Conservation (phyloP, 2,888 invertebrate species). For the Polyommatus icarus region DNA sequence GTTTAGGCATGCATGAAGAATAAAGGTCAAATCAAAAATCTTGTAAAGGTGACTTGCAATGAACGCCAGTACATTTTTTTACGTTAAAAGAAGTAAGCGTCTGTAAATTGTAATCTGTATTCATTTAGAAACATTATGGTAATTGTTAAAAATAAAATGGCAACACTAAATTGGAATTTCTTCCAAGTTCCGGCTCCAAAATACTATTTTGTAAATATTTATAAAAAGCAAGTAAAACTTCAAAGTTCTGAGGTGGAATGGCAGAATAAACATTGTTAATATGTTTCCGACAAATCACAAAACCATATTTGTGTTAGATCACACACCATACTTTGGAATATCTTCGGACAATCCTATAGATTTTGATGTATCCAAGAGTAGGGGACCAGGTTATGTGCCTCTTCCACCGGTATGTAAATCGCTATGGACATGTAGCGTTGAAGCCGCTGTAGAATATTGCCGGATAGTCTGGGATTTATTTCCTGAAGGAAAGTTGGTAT, state of each 20-base stretch:
- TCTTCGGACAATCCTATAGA: constrained; percentile 91
- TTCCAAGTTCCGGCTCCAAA: neutral
- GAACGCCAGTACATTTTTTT: too few species aligned
- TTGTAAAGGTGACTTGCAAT: too few species aligned
- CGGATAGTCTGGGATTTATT: constrained; percentile 99
- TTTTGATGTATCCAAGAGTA: constrained; percentile 87
- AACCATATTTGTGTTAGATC: constrained; percentile 97
- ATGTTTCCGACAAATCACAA: constrained; percentile 92
- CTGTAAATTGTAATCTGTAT: too few species aligned
- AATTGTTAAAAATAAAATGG: neutral
- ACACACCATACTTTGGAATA: constrained; percentile 94
- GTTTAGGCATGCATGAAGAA: too few species aligned
- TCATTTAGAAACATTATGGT: too few species aligned
- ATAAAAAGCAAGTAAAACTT: neutral
- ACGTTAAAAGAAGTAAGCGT: too few species aligned
- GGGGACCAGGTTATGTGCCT: constrained; percentile 86
- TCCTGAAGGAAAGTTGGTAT: constrained; percentile 91
- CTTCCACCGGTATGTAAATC: constrained; percentile 94
- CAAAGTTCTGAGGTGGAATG: neutral
- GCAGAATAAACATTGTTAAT: constrained; percentile 14
- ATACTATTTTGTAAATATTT: neutral
- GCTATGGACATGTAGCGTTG: constrained; percentile 97
- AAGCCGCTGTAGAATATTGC: constrained; percentile 97
- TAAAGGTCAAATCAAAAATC: too few species aligned
- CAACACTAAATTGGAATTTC: neutral